Percentiles rank a stretch among this genome's conserved stretches.
Conservation (phyloP, 1,140 invertebrate genomes). For the Chrysopa pallens region DNA sequence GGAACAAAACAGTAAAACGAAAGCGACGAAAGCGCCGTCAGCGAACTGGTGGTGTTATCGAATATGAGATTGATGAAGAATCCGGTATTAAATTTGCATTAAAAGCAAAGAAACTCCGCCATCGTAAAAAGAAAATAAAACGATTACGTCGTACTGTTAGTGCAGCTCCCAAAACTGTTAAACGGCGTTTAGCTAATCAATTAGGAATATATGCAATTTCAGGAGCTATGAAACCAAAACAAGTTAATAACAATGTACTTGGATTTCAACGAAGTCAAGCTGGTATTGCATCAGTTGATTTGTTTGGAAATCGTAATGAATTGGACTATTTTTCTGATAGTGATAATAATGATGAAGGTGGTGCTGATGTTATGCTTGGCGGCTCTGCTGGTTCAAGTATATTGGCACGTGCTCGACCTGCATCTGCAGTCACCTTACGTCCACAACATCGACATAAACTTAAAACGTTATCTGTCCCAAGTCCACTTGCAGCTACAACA, state of each 20-base stretch:
- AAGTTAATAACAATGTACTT: neutral
- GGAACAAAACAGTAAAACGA: slow-evolving; percentile 22
- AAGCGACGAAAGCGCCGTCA: slow-evolving; percentile 14
- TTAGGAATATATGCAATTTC: slow-evolving; percentile 19
- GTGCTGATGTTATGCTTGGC: slow-evolving; percentile 5
- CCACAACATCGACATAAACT: slow-evolving; percentile 21
- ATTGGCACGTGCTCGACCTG: slow-evolving; percentile 23
- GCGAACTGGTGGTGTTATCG: slow-evolving; percentile 19
- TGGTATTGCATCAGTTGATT: slow-evolving; percentile 19
- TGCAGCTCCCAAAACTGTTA: slow-evolving; percentile 16
- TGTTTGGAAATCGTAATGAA: slow-evolving; percentile 40
- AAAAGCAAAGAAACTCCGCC: slow-evolving; percentile 24
- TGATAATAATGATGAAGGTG: slow-evolving; percentile 22
- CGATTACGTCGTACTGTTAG: neutral
- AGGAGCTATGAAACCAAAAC: no score
- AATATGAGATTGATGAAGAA: slow-evolving; percentile 29
- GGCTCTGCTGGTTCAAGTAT: slow-evolving; percentile 15
- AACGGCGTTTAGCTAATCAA: slow-evolving; percentile 21
- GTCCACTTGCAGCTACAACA: slow-evolving; percentile 17
- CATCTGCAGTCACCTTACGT: slow-evolving; percentile 18
- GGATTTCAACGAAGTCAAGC: neutral
- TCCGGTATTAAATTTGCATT: slow-evolving; percentile 31
- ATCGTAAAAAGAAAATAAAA: slow-evolving; percentile 20
- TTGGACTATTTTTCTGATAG: slow-evolving; percentile 44
- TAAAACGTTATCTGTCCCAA: slow-evolving; percentile 26